phyloP scores from a whole-genome alignment of 2,888 invertebrate genomes.

The Drosophila stalkeri region DNA sequence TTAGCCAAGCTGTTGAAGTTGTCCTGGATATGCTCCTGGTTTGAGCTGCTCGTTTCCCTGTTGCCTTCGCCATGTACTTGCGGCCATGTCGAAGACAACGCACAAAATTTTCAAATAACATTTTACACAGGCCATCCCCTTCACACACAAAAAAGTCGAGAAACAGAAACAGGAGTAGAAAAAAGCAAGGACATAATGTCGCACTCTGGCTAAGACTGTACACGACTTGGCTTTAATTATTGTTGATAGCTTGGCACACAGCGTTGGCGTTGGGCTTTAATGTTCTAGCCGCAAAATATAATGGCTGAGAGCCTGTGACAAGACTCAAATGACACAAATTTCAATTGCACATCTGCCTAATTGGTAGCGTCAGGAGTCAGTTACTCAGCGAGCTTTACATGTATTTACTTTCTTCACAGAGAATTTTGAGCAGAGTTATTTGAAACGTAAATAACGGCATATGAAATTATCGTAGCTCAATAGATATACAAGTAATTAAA shows the following conservation, averaged over 20 bases:
- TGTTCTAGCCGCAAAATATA: constrained; percentile 45
- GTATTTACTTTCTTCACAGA: not conserved
- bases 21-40: constrained; percentile 57
- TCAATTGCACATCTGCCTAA: constrained; percentile 52
- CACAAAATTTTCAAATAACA: constrained; percentile 71
- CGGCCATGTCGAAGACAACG: constrained; percentile 57
- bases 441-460: not conserved
- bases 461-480: not conserved
- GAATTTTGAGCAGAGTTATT: too few species aligned
- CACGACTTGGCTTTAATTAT: constrained; percentile 69
- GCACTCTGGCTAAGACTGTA: constrained; percentile 44
- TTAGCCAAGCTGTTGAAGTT: constrained; percentile 76
- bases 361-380: constrained; percentile 37
- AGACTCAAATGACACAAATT: constrained; percentile 33
- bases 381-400: not conserved
- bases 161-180: not conserved
- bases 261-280: constrained; percentile 46
- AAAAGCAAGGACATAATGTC: constrained; percentile 39
- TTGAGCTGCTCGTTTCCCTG: constrained; percentile 17
- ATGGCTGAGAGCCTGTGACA: constrained; percentile 29
- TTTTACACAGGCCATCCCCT: constrained; percentile 33
- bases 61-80: constrained; percentile 46
- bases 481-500: not conserved
- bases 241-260: constrained; percentile 54
- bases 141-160: constrained; percentile 6